Evolutionary conservation across 2,113 vertebrate genomes (phyloP).

Genomic region (Elachura formosa): DNA sequence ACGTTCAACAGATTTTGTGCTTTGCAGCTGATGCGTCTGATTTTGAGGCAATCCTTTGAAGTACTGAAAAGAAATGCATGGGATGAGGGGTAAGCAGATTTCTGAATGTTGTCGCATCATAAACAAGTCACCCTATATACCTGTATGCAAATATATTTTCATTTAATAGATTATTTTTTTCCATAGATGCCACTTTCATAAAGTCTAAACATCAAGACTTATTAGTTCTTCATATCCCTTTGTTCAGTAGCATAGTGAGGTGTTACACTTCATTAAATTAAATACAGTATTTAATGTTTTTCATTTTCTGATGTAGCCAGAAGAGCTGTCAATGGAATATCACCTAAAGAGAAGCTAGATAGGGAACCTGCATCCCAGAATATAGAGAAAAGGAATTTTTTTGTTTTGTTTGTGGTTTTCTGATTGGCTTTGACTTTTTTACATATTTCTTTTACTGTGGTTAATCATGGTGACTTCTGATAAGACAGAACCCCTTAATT

Average conservation of each 20-base stretch:
- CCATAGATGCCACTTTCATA: background rate
- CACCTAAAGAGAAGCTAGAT: background rate
- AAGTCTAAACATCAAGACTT: background rate
- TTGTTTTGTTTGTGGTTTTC: background rate
- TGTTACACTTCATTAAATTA: background rate
- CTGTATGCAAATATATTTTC: background rate
- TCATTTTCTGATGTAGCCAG: background rate
- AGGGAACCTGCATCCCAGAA: background rate
- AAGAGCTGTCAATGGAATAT: background rate
- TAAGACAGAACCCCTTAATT: background rate
- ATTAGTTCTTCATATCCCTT: background rate
- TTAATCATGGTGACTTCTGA: background rate
- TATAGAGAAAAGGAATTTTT: background rate
- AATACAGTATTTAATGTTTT: background rate
- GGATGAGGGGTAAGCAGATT: conserved; percentile 78
- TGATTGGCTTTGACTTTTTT: background rate
- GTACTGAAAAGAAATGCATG: conserved; percentile 80
- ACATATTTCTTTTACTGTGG: background rate
- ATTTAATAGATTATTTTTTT: background rate
- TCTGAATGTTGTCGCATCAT: background rate
- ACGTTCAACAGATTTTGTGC: background rate
- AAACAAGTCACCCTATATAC: background rate
- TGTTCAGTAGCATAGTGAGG: background rate
- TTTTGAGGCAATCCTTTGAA: conserved; percentile 85
- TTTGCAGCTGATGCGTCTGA: conserved; percentile 81